Percentiles rank a stretch among this genome's conserved stretches.
Evolutionary conservation across 92 coral and sea anemone species (phyloP).

Genomic region (Palythoa grandiflora): DNA sequence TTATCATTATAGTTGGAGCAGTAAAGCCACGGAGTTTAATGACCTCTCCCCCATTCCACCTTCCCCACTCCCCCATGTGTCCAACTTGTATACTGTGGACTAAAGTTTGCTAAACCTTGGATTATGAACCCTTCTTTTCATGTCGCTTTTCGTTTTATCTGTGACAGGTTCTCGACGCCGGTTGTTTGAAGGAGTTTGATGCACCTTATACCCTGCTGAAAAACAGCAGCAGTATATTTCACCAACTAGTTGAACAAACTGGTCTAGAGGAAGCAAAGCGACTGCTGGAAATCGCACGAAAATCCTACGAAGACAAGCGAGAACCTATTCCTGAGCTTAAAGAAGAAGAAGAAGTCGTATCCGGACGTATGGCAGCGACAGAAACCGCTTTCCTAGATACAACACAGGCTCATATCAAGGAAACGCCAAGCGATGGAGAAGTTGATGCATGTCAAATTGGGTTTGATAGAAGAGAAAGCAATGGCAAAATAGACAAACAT

Average conservation of each 20-base stretch:
- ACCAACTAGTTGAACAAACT: conserved; percentile 3
- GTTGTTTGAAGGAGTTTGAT: conserved; percentile 14
- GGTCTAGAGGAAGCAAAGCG: background rate
- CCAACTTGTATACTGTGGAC: no score
- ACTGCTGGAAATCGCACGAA: background rate
- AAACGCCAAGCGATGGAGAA: background rate
- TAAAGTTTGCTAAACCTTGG: no score
- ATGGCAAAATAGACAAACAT: no score
- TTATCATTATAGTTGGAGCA: no score
- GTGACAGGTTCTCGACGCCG: background rate
- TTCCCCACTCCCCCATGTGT: no score
- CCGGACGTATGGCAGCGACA: background rate
- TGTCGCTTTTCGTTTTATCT: no score
- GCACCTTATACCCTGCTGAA: background rate
- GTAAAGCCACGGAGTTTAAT: no score
- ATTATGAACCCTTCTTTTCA: no score
- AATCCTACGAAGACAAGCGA: background rate
- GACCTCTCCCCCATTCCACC: no score
- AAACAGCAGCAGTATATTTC: conserved; percentile 3
- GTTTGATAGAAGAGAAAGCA: no score
- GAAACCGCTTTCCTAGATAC: background rate
- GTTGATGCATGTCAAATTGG: background rate
- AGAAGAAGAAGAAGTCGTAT: background rate
- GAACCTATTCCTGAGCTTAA: background rate
- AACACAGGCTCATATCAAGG: background rate